Conservation (phyloP, 1,140 invertebrate species). For the Pteromalus puparum region DNA sequence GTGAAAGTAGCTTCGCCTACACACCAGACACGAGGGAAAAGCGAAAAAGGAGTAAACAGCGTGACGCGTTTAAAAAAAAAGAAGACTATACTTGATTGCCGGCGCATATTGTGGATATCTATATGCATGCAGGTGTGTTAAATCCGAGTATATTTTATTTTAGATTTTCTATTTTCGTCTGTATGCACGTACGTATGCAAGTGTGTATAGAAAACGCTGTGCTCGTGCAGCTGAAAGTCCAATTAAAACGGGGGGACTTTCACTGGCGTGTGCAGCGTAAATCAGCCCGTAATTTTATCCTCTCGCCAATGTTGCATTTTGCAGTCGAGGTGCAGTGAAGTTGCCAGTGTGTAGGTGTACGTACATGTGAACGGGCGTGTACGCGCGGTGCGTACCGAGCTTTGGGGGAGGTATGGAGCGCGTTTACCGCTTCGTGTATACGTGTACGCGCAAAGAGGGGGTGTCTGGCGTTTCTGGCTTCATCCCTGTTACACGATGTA, state of each 20-base stretch:
- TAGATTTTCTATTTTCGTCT: neutral
- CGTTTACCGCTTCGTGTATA: too few relatives aligned
- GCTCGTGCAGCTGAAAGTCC: neutral
- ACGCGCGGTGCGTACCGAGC: neutral
- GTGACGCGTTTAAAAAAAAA: neutral
- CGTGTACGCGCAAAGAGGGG: neutral
- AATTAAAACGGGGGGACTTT: neutral
- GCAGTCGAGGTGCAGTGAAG: neutral
- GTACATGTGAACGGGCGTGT: neutral
- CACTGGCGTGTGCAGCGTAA: neutral
- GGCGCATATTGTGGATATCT: neutral
- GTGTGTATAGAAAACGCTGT: neutral
- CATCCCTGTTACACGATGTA: neutral
- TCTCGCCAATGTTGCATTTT: neutral
- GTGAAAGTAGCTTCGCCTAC: slow-evolving; percentile 13
- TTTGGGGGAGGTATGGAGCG: neutral
- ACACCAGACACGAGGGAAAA: neutral
- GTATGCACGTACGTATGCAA: neutral
- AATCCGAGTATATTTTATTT: neutral
- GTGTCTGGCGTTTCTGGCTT: neutral
- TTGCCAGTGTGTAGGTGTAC: neutral
- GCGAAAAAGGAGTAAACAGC: neutral
- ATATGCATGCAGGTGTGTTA: too few relatives aligned
- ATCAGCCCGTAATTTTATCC: slow-evolving; percentile 1
- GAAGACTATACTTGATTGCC: neutral